Conservation (phyloP, 2,888 invertebrate species). For the Drosophila algonquin region DNA sequence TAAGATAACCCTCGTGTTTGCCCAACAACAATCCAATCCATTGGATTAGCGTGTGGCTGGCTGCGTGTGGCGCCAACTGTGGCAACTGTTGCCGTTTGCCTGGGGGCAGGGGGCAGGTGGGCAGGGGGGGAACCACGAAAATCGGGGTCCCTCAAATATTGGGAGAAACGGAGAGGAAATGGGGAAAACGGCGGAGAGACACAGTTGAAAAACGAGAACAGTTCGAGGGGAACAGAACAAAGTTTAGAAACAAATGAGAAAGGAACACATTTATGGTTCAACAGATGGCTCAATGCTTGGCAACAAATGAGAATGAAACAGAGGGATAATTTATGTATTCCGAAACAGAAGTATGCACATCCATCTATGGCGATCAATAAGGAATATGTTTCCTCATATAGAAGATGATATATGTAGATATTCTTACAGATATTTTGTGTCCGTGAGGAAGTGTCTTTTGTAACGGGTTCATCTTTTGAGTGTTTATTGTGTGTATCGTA, state of each 20-base stretch:
- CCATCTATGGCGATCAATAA: too few relatives aligned
- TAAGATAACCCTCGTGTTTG: slow-evolving; percentile 36
- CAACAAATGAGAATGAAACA: too few relatives aligned
- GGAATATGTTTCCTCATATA: too few relatives aligned
- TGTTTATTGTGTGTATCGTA: neutral
- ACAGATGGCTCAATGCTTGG: too few relatives aligned
- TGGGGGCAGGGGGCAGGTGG: neutral
- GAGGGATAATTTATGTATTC: too few relatives aligned
- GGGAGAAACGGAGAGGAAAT: neutral
- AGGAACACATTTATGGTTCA: too few relatives aligned
- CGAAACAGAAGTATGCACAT: too few relatives aligned
- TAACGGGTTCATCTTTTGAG: neutral
- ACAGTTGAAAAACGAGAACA: neutral
- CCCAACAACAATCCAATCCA: slow-evolving; percentile 7
- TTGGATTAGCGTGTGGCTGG: slow-evolving; percentile 12
- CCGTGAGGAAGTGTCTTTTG: neutral
- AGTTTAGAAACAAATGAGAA: too few relatives aligned
- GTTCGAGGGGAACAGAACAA: too few relatives aligned
- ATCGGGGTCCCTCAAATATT: neutral
- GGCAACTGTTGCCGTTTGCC: neutral
- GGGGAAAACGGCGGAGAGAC: neutral
- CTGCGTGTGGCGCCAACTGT: slow-evolving; percentile 5
- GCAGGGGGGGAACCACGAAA: neutral
- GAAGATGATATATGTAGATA: too few relatives aligned
- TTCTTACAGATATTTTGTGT: neutral